phyloP scores from a whole-genome alignment of 2,797 vertebrate species.

The Lacerta agilis region DNA sequence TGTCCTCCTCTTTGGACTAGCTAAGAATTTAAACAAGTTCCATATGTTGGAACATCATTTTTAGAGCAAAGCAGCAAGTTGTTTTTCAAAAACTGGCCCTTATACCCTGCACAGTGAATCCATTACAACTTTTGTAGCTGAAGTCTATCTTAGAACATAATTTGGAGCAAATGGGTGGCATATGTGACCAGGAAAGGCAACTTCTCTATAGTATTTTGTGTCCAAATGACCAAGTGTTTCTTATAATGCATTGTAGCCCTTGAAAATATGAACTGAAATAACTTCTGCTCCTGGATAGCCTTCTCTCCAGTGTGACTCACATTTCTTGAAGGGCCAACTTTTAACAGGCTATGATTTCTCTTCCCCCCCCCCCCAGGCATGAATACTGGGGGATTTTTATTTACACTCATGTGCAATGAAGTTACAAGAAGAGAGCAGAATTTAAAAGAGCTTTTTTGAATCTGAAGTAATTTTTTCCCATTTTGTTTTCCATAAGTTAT shows the following conservation, averaged over 20 bases:
- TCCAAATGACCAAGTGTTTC: not conserved
- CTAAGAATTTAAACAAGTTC: slow-evolving; percentile 54
- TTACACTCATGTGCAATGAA: slow-evolving; percentile 80
- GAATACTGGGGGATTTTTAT: slow-evolving; percentile 47
- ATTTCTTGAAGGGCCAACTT: not conserved
- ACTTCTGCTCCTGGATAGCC: slow-evolving; percentile 9
- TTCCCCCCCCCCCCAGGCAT: not conserved
- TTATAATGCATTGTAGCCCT: not conserved
- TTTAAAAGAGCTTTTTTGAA: slow-evolving; percentile 80
- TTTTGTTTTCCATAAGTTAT: slow-evolving; percentile 88
- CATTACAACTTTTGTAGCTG: slow-evolving; percentile 44
- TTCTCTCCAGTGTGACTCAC: not conserved
- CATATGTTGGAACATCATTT: slow-evolving; percentile 34
- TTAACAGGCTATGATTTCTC: slow-evolving; percentile 32
- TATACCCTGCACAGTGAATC: not conserved
- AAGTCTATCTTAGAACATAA: slow-evolving; percentile 5
- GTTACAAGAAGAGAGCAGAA: slow-evolving; percentile 84
- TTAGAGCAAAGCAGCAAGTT: slow-evolving; percentile 34
- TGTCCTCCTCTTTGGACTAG: slow-evolving; percentile 52
- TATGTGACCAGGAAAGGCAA: not conserved
- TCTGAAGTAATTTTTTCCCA: slow-evolving; percentile 57
- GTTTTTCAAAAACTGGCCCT: slow-evolving; percentile 25
- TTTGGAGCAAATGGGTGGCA: not conserved
- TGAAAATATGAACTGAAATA: not conserved
- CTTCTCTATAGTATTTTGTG: not conserved